Evolutionary conservation across 2,888 invertebrate genomes (phyloP).

Genomic region (Pseudococcus viburni): DNA sequence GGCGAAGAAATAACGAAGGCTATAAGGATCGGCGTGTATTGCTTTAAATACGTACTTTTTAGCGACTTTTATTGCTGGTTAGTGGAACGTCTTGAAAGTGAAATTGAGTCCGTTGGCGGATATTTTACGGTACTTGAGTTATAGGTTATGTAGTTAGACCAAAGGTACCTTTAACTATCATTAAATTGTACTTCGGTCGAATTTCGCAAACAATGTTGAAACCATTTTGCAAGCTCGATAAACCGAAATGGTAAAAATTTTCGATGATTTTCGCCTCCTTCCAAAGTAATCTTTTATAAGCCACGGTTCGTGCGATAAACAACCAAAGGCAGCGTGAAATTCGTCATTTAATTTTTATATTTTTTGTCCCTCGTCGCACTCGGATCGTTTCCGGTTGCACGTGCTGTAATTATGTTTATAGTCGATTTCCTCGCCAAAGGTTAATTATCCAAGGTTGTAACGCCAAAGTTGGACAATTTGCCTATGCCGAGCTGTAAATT

Average conservation of each 20-base stretch:
- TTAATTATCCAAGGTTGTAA: constrained; percentile 7
- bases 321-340: neutral
- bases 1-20: constrained; percentile 6
- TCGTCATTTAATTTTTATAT: neutral
- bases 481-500: constrained; percentile 23
- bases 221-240: neutral
- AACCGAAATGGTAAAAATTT: neutral
- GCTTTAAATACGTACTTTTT: constrained; percentile 49
- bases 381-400: neutral
- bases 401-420: neutral
- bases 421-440: neutral
- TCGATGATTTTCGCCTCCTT: neutral
- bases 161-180: constrained; percentile 10
- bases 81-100: constrained; percentile 29
- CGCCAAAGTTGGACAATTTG: neutral
- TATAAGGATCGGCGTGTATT: constrained; percentile 8
- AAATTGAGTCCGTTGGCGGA: neutral
- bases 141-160: constrained; percentile 1
- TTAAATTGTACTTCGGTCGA: constrained; percentile 12
- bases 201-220: neutral
- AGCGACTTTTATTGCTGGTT: constrained; percentile 34
- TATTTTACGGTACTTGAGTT: constrained; percentile 26
- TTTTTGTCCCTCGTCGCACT: neutral
- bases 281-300: neutral
- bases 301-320: neutral